Conservation (phyloP, 2,113 vertebrate species). For the Grammomys surdaster region DNA sequence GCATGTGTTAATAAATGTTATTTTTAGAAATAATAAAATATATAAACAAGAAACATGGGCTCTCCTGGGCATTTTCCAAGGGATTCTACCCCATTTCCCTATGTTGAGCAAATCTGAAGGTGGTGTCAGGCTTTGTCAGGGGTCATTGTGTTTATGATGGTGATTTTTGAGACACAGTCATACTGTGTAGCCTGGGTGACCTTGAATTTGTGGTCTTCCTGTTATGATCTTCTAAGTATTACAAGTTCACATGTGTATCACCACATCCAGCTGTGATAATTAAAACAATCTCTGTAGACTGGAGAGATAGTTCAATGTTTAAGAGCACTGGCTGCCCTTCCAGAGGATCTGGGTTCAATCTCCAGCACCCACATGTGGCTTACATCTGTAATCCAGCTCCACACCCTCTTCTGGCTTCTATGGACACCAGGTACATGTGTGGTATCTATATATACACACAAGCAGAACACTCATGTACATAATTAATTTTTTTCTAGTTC, state of each 20-base stretch:
- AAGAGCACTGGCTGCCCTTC: not conserved
- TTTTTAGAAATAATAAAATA: conserved; percentile 43
- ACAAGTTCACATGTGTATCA: not conserved
- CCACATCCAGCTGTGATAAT: not conserved
- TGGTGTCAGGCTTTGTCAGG: not conserved
- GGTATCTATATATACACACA: not conserved
- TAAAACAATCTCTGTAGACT: not conserved
- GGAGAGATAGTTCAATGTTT: not conserved
- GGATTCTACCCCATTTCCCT: not conserved
- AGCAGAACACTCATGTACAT: not conserved
- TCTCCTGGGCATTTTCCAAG: not conserved
- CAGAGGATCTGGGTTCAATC: not conserved
- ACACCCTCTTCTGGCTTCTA: not conserved
- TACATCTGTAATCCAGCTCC: not conserved
- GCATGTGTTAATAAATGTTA: not conserved
- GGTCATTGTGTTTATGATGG: not conserved
- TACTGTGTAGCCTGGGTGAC: not conserved
- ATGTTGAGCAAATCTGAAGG: not conserved
- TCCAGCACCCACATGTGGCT: not conserved
- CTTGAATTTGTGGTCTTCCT: not conserved
- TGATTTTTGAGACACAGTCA: not conserved
- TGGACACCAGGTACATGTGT: not conserved
- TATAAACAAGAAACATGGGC: not conserved
- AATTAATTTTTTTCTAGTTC: not conserved
- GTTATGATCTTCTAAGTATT: not conserved